These are phyloP conservation scores for Melanotaenia maccullochi DNA, from an alignment of 2,797 vertebrate genomes.

Conservation along the genomic window DNA sequence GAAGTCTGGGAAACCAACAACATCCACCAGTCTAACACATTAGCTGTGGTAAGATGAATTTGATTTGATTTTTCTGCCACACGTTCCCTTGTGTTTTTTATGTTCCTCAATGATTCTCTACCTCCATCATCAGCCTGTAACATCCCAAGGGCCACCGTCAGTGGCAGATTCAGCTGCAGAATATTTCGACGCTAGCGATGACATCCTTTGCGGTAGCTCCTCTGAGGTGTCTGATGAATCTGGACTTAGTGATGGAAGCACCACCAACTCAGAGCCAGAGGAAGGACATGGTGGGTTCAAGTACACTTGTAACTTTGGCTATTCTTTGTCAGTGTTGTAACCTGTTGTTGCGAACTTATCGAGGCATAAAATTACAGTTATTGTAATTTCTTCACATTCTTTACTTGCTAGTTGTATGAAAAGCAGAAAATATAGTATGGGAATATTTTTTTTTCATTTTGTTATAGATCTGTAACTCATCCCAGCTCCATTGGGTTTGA, in stretches of 20 bases:
- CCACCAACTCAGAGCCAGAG: conserved; percentile 87
- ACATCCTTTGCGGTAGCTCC: conserved; percentile 87
- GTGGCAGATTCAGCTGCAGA: conserved; percentile 88
- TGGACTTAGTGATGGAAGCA: conserved; percentile 88
- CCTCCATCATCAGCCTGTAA: conserved; percentile 54
- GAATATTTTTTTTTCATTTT: too few species aligned
- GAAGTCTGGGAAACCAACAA: conserved; percentile 79
- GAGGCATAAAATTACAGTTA: not conserved
- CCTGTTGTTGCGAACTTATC: not conserved
- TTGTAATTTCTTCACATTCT: not conserved
- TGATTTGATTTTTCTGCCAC: not conserved
- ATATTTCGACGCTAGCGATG: conserved; percentile 92
- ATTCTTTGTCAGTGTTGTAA: conserved; percentile 1
- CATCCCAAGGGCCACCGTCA: conserved; percentile 83
- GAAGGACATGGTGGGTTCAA: conserved; percentile 77
- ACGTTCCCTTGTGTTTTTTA: not conserved
- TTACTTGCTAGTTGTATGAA: not conserved
- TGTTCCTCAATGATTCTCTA: not conserved
- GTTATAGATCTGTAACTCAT: too few species aligned
- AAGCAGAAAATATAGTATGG: too few species aligned
- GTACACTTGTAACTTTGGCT: not conserved
- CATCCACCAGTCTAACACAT: conserved; percentile 52
- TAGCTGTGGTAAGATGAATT: conserved; percentile 67
- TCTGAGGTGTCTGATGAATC: conserved; percentile 89
- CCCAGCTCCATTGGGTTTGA: too few species aligned